These are phyloP conservation scores for Peromyscus maniculatus DNA, from an alignment of 2,113 vertebrate genomes.

Conservation along the genomic window DNA sequence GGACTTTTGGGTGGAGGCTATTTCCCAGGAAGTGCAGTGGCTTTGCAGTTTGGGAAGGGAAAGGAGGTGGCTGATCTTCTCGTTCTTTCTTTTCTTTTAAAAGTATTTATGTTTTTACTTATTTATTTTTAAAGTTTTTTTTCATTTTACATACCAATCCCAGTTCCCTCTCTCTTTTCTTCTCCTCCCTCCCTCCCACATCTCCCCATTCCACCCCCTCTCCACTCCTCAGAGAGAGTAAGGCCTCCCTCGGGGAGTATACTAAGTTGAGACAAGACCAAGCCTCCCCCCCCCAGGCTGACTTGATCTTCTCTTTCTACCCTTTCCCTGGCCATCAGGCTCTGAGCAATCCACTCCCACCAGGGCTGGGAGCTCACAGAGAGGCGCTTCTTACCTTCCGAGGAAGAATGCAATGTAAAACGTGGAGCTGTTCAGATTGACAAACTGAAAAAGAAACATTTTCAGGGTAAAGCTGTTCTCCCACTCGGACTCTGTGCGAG, in stretches of 20 bases:
- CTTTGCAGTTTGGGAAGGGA: neutral
- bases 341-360: fast-evolving
- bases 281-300: too few relatives aligned
- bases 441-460: constrained; percentile 99
- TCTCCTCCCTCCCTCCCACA: too few relatives aligned
- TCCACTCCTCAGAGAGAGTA: too few relatives aligned
- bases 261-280: too few relatives aligned
- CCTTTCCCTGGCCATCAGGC: neutral
- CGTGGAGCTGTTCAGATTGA: constrained; percentile 98
- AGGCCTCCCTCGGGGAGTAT: too few relatives aligned
- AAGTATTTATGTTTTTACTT: too few relatives aligned
- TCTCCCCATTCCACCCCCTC: too few relatives aligned
- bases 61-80: neutral
- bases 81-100: neutral
- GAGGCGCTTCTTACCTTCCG: constrained; percentile 90
- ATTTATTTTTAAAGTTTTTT: neutral
- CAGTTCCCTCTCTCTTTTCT: too few relatives aligned
- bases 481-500: constrained; percentile 97
- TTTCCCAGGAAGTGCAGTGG: neutral
- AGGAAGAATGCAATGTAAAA: constrained; percentile 99
- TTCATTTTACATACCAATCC: too few relatives aligned
- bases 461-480: constrained; percentile 99
- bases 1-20: neutral
- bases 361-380: neutral
- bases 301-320: neutral